Conservation (phyloP, 1,140 invertebrate species). For the Macrobrachium nipponense region DNA sequence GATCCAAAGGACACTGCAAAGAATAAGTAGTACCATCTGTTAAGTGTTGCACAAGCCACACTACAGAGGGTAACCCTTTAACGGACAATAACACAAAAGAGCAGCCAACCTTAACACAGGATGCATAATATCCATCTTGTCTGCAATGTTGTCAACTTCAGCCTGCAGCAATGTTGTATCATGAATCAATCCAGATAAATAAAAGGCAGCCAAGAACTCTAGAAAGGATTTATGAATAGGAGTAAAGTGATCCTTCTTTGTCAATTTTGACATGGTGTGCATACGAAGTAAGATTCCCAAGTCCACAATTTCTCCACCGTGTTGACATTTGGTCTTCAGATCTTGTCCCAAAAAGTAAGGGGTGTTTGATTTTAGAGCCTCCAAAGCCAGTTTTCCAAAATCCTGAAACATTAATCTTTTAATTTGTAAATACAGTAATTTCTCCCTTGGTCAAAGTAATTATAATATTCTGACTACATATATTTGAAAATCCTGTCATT, state of each 20-base stretch:
- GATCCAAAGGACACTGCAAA: too few relatives aligned
- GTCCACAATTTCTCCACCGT: slow-evolving; percentile 61
- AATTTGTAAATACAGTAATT: not conserved
- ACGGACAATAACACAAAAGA: slow-evolving; percentile 38
- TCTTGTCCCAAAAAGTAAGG: slow-evolving; percentile 61
- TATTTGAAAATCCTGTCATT: not conserved
- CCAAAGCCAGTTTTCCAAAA: slow-evolving; percentile 63
- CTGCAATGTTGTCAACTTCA: slow-evolving; percentile 72
- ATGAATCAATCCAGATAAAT: slow-evolving; percentile 72
- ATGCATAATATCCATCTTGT: slow-evolving; percentile 64
- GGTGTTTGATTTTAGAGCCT: slow-evolving; percentile 53
- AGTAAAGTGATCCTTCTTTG: slow-evolving; percentile 68
- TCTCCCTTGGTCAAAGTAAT: too few relatives aligned
- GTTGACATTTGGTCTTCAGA: slow-evolving; percentile 60
- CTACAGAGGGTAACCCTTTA: not conserved
- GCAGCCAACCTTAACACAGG: slow-evolving; percentile 52
- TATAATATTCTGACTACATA: too few relatives aligned
- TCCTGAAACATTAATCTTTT: slow-evolving; percentile 45
- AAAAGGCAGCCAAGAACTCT: slow-evolving; percentile 73
- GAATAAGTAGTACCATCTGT: too few relatives aligned
- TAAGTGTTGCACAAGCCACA: too few relatives aligned
- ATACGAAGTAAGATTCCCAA: slow-evolving; percentile 64
- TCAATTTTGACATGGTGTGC: slow-evolving; percentile 64
- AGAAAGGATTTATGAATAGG: slow-evolving; percentile 70
- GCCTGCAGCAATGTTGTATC: slow-evolving; percentile 71